phyloP scores from a whole-genome alignment of 2,113 vertebrate genomes.

The Dissostichus mawsoni region DNA sequence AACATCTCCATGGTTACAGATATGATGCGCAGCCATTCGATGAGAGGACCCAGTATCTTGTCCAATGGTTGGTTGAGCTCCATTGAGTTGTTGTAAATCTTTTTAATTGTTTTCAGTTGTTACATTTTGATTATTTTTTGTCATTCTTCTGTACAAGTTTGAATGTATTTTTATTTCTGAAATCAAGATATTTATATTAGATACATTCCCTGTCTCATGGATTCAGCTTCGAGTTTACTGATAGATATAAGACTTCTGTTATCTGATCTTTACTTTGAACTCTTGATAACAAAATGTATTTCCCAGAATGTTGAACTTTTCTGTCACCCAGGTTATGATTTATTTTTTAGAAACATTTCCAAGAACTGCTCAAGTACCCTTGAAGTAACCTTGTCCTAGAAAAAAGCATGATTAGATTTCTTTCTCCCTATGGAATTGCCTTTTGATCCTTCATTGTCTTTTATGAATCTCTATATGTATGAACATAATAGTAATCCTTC shows the following conservation, averaged over 20 bases:
- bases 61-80: conserved; percentile 74
- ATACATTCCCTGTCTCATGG: neutral
- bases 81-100: conserved; percentile 38
- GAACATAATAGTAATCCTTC: conserved; percentile 6
- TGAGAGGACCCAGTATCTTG: conserved; percentile 52
- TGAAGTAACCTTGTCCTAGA: neutral
- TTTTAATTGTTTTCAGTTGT: conserved; percentile 9
- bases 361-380: neutral
- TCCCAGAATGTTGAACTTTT: conserved; percentile 8
- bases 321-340: neutral
- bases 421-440: neutral
- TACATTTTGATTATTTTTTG: conserved; percentile 9
- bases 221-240: neutral
- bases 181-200: neutral
- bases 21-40: conserved; percentile 66
- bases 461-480: neutral
- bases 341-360: conserved; percentile 8
- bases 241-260: neutral
- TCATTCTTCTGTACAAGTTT: conserved; percentile 2
- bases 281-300: neutral
- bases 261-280: neutral
- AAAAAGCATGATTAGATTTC: neutral
- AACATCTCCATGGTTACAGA: conserved; percentile 74
- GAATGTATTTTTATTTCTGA: neutral
- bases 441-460: neutral